Conservation (phyloP, 2,797 vertebrate species). For the Scolopax rusticola region DNA sequence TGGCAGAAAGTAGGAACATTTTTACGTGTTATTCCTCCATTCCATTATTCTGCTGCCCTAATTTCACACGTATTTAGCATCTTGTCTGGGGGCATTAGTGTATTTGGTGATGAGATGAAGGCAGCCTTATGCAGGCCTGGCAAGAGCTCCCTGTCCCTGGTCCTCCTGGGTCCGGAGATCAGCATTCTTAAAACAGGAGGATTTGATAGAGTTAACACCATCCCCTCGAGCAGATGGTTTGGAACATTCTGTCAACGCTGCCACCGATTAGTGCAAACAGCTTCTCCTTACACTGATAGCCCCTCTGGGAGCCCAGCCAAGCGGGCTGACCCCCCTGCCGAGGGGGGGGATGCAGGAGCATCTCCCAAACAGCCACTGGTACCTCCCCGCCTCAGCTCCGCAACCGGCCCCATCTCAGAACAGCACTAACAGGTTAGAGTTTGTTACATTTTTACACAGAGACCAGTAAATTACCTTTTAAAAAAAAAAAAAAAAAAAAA, state of each 20-base stretch:
- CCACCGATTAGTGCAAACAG: conserved; percentile 94
- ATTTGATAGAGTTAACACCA: conserved; percentile 88
- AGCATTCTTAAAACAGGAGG: conserved; percentile 91
- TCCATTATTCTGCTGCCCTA: conserved; percentile 50
- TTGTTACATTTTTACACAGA: background rate
- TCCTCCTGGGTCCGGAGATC: conserved; percentile 87
- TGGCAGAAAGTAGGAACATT: background rate
- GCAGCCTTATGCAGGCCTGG: conserved; percentile 77
- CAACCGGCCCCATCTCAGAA: background rate
- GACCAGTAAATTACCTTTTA: background rate
- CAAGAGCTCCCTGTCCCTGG: conserved; percentile 80
- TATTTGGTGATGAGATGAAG: conserved; percentile 71
- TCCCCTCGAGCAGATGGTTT: conserved; percentile 93
- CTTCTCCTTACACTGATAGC: conserved; percentile 88
- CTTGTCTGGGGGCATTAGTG: conserved; percentile 79
- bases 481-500: too few relatives aligned
- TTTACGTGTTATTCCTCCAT: background rate
- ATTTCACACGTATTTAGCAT: conserved; percentile 84
- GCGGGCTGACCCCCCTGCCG: conserved; percentile 71
- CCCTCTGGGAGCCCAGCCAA: conserved; percentile 86
- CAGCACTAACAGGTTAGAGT: background rate
- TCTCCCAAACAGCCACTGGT: background rate
- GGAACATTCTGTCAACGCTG: conserved; percentile 94
- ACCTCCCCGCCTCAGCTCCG: background rate
- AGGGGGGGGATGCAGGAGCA: background rate